Percentiles rank a stretch among this genome's conserved stretches.
Evolutionary conservation across 1,140 invertebrate species (phyloP).

Genomic region (Drosophila fuyamai): DNA sequence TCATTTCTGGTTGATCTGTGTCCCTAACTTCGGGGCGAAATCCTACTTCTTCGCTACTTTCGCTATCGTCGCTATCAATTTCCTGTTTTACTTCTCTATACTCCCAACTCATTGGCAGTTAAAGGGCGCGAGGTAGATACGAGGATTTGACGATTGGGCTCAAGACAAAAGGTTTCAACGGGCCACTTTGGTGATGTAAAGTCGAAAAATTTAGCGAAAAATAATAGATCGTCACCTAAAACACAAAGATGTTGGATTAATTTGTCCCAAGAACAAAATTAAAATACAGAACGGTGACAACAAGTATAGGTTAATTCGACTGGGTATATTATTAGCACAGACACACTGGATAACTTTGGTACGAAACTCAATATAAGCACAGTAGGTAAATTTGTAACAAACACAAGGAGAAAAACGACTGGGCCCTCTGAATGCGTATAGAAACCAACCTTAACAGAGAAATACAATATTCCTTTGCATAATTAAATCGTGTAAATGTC

Average conservation of each 20-base stretch:
- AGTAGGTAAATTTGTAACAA: conserved; percentile 4
- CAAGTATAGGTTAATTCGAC: conserved; percentile 11
- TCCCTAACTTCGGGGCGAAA: not conserved
- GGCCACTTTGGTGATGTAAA: not conserved
- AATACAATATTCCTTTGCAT: conserved; percentile 7
- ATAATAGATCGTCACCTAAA: not conserved
- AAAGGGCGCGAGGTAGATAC: not conserved
- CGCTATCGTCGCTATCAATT: conserved; percentile 11
- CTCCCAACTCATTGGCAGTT: conserved; percentile 6
- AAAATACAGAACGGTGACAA: conserved; percentile 1
- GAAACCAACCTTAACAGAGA: not conserved
- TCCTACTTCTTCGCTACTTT: not conserved
- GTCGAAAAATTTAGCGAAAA: not conserved
- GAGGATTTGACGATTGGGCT: not conserved
- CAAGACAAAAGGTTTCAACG: not conserved
- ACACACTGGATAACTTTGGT: conserved; percentile 11
- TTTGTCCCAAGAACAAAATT: conserved; percentile 10
- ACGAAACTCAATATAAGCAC: conserved; percentile 16
- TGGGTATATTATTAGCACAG: conserved; percentile 11
- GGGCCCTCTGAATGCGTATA: no score
- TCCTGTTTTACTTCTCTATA: conserved; percentile 10
- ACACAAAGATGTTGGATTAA: conserved; percentile 6
- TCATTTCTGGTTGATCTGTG: conserved; percentile 2
- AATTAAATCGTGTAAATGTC: no score
- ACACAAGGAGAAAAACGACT: not conserved